Evolutionary conservation across 2,113 vertebrate genomes (phyloP), one percentile per base, ranked within the genome.

Genomic region (Sminthopsis crassicaudata): DNA sequence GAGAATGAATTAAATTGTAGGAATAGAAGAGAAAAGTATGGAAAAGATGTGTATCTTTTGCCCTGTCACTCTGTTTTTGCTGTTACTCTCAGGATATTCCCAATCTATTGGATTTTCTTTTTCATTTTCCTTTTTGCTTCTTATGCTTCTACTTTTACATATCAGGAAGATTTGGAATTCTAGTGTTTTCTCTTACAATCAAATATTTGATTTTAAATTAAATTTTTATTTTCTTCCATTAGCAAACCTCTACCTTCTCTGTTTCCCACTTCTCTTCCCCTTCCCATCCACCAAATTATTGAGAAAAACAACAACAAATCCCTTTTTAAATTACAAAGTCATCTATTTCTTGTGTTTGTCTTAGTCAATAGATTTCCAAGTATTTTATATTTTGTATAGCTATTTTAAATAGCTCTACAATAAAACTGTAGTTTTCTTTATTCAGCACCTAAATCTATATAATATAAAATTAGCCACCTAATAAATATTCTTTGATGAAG

Each of bases 341-440:
- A 60, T 30, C 10, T 30, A 30, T 2, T 60, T 60, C 55, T 9
- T 60, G 26, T 60, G 8, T 19, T 60, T 30, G 26, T 57, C 55
- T 57, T 57, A 14, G 25, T 10, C 27, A 30, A 26, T 60, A 60
- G 55, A 60, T 60, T 60, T 27, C 55, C 46, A 48, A 48, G 46
- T 48, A 48, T 48, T 48, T 48, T 48, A 48, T 48, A 48, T 48
- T 48, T 48, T 48, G 46, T 55, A 6, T 26, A 26, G 54, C 26
- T 55, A 6, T 55, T 55, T 55, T 55, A 55, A 55, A 55, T n/a
- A n/a, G n/a, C n/a, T n/a, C n/a, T n/a, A n/a, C n/a, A n/a, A n/a
- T n/a, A n/a, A n/a, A n/a, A n/a, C n/a, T n/a, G n/a, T 95, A 94
- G 9, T 42, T 91, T 42, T 84, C 67, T 91, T 90, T 90, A 27